Evolutionary conservation across 2,113 vertebrate species (phyloP).

Genomic region (Megaleporinus macrocephalus): DNA sequence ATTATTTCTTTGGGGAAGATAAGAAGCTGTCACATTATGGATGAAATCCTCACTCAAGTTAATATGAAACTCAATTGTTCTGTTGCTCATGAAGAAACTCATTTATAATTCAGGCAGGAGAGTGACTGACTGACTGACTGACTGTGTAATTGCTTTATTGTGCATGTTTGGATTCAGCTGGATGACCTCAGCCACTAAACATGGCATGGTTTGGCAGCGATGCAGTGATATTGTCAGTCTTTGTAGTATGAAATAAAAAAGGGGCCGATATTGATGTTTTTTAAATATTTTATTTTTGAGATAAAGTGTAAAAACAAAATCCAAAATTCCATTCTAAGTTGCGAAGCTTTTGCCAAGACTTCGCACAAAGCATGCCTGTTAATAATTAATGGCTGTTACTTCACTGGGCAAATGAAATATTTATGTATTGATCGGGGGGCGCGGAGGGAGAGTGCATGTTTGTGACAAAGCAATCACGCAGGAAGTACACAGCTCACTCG

Average conservation of each 20-base stretch:
- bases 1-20: slow-evolving; percentile 7
- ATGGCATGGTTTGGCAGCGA: not conserved
- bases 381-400: slow-evolving; percentile 48
- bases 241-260: not conserved
- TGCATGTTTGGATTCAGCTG: slow-evolving; percentile 13
- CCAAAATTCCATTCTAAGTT: not conserved
- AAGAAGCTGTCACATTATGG: slow-evolving; percentile 13
- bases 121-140: slow-evolving; percentile 19
- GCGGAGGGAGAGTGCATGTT: slow-evolving; percentile 24
- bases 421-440: slow-evolving; percentile 40
- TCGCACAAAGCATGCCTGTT: slow-evolving; percentile 32
- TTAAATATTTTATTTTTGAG: not conserved
- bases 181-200: not conserved
- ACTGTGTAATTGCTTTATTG: slow-evolving; percentile 28
- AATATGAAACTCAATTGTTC: slow-evolving; percentile 15
- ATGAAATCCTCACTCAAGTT: not conserved
- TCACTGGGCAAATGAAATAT: slow-evolving; percentile 49
- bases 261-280: not conserved
- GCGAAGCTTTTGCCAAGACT: slow-evolving; percentile 21
- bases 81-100: slow-evolving; percentile 8
- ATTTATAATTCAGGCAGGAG: slow-evolving; percentile 3
- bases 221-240: not conserved
- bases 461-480: slow-evolving; percentile 50
- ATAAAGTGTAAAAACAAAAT: not conserved
- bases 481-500: slow-evolving; percentile 32